These are phyloP conservation scores for Serrognathus titanus DNA, from an alignment of 2,888 invertebrate species.

Conservation along the genomic window DNA sequence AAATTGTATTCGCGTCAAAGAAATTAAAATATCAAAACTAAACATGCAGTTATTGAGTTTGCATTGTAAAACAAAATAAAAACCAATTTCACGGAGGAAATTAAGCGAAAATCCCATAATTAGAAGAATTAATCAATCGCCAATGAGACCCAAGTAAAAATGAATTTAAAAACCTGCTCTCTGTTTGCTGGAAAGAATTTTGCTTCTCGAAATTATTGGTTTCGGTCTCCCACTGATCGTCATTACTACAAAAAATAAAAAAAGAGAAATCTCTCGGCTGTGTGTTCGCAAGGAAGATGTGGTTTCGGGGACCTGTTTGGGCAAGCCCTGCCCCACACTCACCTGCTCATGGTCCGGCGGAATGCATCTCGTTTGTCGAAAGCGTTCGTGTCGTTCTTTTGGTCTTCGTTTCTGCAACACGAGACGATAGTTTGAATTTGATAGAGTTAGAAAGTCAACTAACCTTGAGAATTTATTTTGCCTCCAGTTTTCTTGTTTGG, in stretches of 20 bases:
- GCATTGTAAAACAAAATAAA: not conserved
- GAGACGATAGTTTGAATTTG: not conserved
- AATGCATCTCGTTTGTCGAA: constrained; percentile 12
- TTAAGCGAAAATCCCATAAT: not conserved
- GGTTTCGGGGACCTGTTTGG: too few relatives aligned
- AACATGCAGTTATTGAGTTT: not conserved
- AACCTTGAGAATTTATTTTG: constrained; percentile 19
- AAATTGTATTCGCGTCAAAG: not conserved
- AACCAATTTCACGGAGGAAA: not conserved
- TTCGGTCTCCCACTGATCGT: not conserved
- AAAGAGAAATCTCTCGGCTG: too few relatives aligned
- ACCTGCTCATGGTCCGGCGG: constrained; percentile 8
- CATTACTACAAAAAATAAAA: not conserved
- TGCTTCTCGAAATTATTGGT: not conserved
- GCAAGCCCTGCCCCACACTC: not conserved
- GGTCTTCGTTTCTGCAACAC: constrained; percentile 10
- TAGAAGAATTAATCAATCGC: too few relatives aligned
- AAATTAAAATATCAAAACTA: not conserved
- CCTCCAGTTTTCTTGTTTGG: constrained; percentile 16
- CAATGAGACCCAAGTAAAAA: too few relatives aligned
- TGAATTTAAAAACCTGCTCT: not conserved
- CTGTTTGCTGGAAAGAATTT: not conserved
- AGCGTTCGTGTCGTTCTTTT: constrained; percentile 11
- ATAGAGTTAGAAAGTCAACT: not conserved
- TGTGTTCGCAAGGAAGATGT: too few relatives aligned